Evolutionary conservation across 2,113 vertebrate genomes (phyloP).

Genomic region (Campylomormyrus tamandua): DNA sequence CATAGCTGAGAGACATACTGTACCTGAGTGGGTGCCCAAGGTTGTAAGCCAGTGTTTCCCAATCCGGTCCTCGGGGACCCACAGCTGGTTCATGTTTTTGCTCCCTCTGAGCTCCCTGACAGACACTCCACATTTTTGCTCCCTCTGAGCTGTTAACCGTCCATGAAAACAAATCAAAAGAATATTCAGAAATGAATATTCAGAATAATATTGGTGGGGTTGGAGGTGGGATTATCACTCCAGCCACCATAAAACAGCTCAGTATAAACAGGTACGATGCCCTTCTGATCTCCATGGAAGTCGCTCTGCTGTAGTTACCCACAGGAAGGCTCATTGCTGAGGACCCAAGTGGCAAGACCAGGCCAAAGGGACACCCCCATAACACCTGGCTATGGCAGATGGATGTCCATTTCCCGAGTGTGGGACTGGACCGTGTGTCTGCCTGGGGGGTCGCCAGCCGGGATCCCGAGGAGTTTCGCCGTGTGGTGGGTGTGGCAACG

Average conservation of each 20-base stretch:
- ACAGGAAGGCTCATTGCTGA: too few species aligned
- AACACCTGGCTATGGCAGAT: background rate
- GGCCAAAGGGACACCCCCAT: background rate
- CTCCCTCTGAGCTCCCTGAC: background rate
- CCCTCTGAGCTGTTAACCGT: background rate
- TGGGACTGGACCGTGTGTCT: background rate
- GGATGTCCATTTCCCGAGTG: background rate
- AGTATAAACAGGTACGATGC: background rate
- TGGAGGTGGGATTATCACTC: background rate
- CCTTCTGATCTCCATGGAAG: too few species aligned
- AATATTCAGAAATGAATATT: background rate
- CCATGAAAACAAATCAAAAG: background rate
- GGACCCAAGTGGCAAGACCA: background rate
- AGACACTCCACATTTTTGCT: background rate
- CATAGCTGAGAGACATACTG: background rate
- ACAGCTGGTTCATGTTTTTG: background rate
- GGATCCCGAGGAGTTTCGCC: background rate
- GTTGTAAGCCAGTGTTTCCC: background rate
- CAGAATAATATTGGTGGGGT: background rate
- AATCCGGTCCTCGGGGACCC: background rate
- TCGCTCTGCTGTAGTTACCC: too few species aligned
- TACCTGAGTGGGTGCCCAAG: background rate
- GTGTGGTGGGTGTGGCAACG: background rate
- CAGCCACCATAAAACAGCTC: background rate
- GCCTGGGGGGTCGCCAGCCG: background rate